Conservation (phyloP, 2,113 vertebrate genomes). For the Phalacrocorax carbo region DNA sequence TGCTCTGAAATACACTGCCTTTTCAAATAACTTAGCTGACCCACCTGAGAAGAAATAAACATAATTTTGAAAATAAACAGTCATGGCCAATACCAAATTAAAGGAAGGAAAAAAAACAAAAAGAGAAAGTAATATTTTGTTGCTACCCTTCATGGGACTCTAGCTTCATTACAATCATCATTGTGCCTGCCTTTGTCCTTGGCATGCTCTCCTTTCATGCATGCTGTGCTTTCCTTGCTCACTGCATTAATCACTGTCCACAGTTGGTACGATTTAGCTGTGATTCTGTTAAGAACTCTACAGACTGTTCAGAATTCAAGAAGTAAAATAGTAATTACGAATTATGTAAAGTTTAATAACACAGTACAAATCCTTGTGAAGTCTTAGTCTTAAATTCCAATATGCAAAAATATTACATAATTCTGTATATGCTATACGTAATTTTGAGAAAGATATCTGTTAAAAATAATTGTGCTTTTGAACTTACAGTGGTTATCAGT, state of each 20-base stretch:
- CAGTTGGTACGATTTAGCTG: neutral
- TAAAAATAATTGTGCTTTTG: neutral
- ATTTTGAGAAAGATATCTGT: neutral
- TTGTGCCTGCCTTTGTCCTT: neutral
- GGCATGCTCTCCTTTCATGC: neutral
- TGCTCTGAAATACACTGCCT: neutral
- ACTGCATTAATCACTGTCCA: slow-evolving; percentile 7
- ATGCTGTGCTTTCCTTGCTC: neutral
- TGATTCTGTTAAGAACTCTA: neutral
- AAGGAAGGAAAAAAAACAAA: neutral
- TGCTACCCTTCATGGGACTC: neutral
- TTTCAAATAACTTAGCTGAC: neutral
- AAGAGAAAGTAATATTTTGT: neutral
- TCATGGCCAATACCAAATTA: neutral
- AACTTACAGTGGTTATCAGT: neutral
- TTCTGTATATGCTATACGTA: neutral
- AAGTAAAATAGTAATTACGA: neutral
- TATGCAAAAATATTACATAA: neutral
- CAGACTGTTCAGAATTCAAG: neutral
- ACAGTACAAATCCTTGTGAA: neutral
- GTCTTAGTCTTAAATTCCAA: neutral
- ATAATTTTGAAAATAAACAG: neutral
- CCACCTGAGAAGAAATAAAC: neutral
- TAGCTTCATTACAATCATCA: neutral
- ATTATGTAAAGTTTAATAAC: neutral